phyloP scores from a whole-genome alignment of 2,888 invertebrate species.

The Busseola fusca region DNA sequence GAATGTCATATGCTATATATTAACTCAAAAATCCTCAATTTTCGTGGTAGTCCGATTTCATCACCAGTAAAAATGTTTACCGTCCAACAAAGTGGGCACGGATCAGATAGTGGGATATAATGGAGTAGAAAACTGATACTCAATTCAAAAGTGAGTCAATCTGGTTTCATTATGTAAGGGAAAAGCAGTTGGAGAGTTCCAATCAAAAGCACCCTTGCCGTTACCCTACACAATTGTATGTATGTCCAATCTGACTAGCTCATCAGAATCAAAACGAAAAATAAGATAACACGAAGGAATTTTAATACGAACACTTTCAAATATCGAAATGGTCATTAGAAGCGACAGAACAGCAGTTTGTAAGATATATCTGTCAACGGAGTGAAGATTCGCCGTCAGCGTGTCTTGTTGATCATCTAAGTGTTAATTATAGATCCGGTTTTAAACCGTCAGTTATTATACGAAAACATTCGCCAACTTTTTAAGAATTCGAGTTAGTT shows the following conservation, averaged over 20 bases:
- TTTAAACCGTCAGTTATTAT: conserved; percentile 38
- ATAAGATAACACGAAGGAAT: conserved; percentile 12
- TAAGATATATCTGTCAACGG: conserved; percentile 55
- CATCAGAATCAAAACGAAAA: neutral
- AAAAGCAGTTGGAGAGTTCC: neutral
- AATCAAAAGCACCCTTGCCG: neutral
- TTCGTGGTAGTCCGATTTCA: too few relatives aligned
- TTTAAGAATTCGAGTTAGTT: conserved; percentile 34
- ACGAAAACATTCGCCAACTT: conserved; percentile 26
- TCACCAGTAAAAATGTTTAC: too few relatives aligned
- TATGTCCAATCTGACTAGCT: neutral
- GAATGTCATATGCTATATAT: too few relatives aligned
- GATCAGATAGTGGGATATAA: too few relatives aligned
- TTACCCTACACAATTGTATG: neutral
- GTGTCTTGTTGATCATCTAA: conserved; percentile 37
- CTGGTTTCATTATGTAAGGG: neutral
- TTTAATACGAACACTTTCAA: conserved; percentile 31
- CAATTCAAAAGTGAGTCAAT: neutral
- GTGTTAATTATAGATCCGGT: conserved; percentile 47
- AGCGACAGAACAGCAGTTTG: conserved; percentile 47
- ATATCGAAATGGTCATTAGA: conserved; percentile 47
- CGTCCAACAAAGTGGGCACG: too few relatives aligned
- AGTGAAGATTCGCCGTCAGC: conserved; percentile 27
- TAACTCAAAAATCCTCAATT: too few relatives aligned
- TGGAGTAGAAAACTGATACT: neutral